These are phyloP conservation scores for Calliopum simillimum DNA, from an alignment of 2,888 invertebrate genomes.

Conservation along the genomic window DNA sequence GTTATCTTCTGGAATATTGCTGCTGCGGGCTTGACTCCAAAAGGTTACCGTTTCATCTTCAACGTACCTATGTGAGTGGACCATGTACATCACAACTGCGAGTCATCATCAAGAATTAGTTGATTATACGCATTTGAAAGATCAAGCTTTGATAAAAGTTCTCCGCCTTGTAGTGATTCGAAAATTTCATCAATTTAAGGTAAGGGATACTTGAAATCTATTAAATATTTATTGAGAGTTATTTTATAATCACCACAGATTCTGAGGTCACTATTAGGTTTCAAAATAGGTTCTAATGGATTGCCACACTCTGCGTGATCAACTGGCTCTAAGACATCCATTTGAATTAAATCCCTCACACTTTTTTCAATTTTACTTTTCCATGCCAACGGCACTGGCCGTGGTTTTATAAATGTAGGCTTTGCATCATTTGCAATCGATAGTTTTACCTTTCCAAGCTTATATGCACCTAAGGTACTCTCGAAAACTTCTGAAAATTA, in stretches of 20 bases:
- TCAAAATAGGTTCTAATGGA: slow-evolving; percentile 45
- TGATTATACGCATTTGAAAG: slow-evolving; percentile 44
- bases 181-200: slow-evolving; percentile 44
- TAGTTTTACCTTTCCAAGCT: no score
- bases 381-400: no score
- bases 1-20: no score
- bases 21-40: no score
- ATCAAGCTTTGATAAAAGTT: slow-evolving; percentile 40
- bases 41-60: no score
- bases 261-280: slow-evolving; percentile 42
- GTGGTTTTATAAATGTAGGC: no score
- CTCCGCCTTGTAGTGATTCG: slow-evolving; percentile 32
- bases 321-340: slow-evolving; percentile 35
- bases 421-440: no score
- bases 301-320: slow-evolving; percentile 41
- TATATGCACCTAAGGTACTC: no score
- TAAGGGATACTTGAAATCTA: slow-evolving; percentile 43
- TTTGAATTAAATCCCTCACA: slow-evolving; percentile 10
- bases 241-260: slow-evolving; percentile 47
- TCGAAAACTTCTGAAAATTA: no score
- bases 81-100: slow-evolving; percentile 34
- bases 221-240: slow-evolving; percentile 40
- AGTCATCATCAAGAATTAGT: slow-evolving; percentile 41
- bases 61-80: no score
- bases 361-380: slow-evolving; percentile 9